Base-by-base conservation (phyloP, 2,797 vertebrate species). In the Lophius americanus region DNA sequence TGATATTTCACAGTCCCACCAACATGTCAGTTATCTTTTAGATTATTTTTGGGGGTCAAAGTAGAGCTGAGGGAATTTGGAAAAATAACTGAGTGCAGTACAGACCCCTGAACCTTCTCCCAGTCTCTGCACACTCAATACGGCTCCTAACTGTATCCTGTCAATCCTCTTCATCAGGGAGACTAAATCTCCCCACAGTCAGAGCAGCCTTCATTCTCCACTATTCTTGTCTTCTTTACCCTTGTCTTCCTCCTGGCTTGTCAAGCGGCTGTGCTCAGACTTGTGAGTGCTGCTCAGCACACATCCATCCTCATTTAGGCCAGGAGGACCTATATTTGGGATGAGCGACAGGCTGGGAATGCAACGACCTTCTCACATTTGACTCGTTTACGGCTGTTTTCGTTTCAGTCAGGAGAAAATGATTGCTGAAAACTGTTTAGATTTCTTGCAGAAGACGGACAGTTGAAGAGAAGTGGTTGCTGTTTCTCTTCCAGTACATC, bases 231-330 rank as follows among this genome's bases (percentile, higher is more conserved):
- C 74, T 64, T 70, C 35, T 84, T 76, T 78, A 79, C 79, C 84
- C 86, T 89, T 85, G 84, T 73, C 72, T 78, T 74, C 75, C 70
- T 58, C 47, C 50, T 7, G 39, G 66, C 73, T 70, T 63, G 73
- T 67, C 11, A 48, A 66, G 63, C 75, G 66, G 58, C 64, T 39
- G 61, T 67, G 58, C 78, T 78, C 75, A 74, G 85, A 85, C 79
- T 69, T 79, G 65, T 67, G 83, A 81, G 72, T 82, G 69, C 71
- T 85, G 78, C 56, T 72, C 83, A 56, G 73, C 78, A 68, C 62
- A 73, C 87, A 90, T 91, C 84, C 75, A 90, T 91, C 80, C 84
- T 90, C 86, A 91, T 91, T 90, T 83, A 70, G 85, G 60, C 84
- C 70, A 53, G 2, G 7, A 82, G 84, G 86, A 89, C 62, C 73